These are phyloP conservation scores for Eolophus roseicapilla DNA, from an alignment of 2,113 vertebrate genomes.

Conservation along the genomic window DNA sequence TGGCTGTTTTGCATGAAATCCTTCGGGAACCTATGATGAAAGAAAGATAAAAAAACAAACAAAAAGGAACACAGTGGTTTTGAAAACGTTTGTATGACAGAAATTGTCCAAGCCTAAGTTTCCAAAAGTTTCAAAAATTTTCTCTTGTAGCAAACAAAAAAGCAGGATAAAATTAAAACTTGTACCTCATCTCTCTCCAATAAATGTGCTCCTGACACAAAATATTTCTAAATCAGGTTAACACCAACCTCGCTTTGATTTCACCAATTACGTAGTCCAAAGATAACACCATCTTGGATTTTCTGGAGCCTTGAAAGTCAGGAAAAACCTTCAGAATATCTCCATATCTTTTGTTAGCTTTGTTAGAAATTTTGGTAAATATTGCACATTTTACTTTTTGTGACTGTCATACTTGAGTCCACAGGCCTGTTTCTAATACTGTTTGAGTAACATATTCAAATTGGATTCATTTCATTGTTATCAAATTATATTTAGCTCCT, in stretches of 20 bases:
- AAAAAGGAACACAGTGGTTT: rapidly evolving
- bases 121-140: neutral
- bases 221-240: neutral
- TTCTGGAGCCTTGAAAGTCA: neutral
- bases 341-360: neutral
- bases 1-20: neutral
- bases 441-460: neutral
- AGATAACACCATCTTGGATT: neutral
- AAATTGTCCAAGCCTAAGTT: neutral
- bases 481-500: neutral
- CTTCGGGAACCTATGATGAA: neutral
- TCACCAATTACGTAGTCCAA: neutral
- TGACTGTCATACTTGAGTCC: neutral
- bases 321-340: neutral
- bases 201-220: neutral
- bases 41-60: neutral
- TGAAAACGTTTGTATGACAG: neutral
- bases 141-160: neutral
- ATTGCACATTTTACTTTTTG: neutral
- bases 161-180: neutral
- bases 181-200: neutral
- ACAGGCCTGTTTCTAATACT: neutral
- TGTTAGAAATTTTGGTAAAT: neutral
- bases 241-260: neutral
- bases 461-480: neutral